Conservation (phyloP, 2,113 vertebrate genomes). For the Rhineura floridana region DNA sequence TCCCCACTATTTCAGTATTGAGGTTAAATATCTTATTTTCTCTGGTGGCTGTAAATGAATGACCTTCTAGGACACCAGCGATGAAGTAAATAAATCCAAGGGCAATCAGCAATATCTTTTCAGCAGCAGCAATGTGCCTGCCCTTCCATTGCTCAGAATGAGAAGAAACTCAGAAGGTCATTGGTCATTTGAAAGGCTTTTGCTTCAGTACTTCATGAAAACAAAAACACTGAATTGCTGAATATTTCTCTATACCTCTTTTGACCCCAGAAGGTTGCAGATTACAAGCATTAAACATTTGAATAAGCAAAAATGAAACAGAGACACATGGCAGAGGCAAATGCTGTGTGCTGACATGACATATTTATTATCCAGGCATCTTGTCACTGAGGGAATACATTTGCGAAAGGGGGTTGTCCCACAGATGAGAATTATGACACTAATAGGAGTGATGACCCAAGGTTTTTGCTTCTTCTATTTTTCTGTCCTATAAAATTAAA, state of each 20-base stretch:
- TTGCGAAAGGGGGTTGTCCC: background rate
- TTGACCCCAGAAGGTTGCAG: background rate
- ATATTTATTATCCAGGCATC: background rate
- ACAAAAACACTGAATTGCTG: conserved; percentile 12
- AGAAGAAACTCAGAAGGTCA: conserved; percentile 16
- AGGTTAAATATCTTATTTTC: background rate
- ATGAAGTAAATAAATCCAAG: conserved; percentile 23
- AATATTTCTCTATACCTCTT: background rate
- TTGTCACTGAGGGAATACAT: background rate
- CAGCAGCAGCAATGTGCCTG: conserved; percentile 11
- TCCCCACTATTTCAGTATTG: background rate
- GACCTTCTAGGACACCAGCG: background rate
- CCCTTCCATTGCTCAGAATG: conserved; percentile 24
- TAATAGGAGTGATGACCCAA: background rate
- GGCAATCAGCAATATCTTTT: conserved; percentile 27
- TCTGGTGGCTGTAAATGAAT: conserved; percentile 39
- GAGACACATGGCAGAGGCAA: background rate
- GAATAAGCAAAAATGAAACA: conserved; percentile 2
- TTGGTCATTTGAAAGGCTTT: conserved; percentile 44
- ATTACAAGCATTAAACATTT: background rate
- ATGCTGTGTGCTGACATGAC: background rate
- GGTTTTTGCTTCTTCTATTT: background rate
- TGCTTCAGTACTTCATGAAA: background rate
- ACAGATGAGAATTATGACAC: conserved; percentile 18
- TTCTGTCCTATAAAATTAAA: background rate